Conservation (phyloP, 2,888 invertebrate species). For the Pantelozetes paolii region DNA sequence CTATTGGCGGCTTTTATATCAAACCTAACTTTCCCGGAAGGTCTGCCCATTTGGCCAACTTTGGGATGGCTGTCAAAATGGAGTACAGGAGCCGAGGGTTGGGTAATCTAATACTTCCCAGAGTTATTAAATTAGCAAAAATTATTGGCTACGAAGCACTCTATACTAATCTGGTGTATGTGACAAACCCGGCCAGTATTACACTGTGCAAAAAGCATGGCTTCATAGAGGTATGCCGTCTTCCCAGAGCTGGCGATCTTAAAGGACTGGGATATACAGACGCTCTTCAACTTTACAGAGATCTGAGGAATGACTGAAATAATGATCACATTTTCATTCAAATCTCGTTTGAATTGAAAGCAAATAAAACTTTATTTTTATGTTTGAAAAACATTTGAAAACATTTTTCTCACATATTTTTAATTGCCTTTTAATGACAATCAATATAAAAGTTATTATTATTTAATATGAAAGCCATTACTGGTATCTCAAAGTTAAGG, state of each 20-base stretch:
- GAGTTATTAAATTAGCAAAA: constrained; percentile 42
- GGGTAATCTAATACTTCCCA: constrained; percentile 43
- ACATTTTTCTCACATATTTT: no score
- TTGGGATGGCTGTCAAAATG: constrained; percentile 41
- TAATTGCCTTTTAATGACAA: no score
- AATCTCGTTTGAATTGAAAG: background rate
- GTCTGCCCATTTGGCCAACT: constrained; percentile 45
- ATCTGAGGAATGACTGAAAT: constrained; percentile 24
- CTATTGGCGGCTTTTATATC: constrained; percentile 44
- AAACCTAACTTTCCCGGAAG: constrained; percentile 46
- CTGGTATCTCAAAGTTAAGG: no score
- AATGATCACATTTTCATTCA: background rate
- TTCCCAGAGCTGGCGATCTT: constrained; percentile 45
- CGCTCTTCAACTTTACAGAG: constrained; percentile 46
- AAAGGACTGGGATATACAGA: constrained; percentile 45
- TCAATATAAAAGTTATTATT: no score
- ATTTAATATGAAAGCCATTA: no score
- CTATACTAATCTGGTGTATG: constrained; percentile 46
- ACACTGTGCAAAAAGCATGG: constrained; percentile 43
- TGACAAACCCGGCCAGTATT: constrained; percentile 42
- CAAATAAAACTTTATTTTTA: background rate
- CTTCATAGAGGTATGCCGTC: constrained; percentile 42
- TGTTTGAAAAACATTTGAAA: background rate
- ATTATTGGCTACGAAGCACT: constrained; percentile 44
- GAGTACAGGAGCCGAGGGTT: constrained; percentile 43